These are phyloP conservation scores for Julus scanicus DNA, from an alignment of 2,888 invertebrate genomes.

Conservation along the genomic window DNA sequence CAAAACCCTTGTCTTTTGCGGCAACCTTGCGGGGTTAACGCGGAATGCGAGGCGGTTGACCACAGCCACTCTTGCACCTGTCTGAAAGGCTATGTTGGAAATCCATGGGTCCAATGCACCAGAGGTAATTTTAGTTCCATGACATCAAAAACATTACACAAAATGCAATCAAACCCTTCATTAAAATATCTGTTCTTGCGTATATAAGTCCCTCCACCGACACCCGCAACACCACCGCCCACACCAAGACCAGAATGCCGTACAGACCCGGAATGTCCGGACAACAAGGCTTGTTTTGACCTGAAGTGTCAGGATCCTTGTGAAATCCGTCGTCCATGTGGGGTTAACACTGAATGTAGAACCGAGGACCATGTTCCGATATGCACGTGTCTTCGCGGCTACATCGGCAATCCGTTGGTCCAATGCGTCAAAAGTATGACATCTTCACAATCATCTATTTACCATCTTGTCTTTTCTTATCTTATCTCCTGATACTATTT, in stretches of 20 bases:
- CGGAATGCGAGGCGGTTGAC: conserved; percentile 81
- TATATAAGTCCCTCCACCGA: conserved; percentile 34
- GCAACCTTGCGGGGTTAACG: conserved; percentile 80
- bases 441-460: background rate
- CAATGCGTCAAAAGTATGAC: conserved; percentile 56
- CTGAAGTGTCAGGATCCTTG: conserved; percentile 57
- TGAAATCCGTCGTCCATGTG: conserved; percentile 59
- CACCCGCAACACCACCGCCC: conserved; percentile 25
- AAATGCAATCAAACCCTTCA: conserved; percentile 65
- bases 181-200: background rate
- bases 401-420: conserved; percentile 62
- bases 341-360: conserved; percentile 60
- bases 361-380: conserved; percentile 61
- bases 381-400: conserved; percentile 61
- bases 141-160: conserved; percentile 75
- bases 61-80: conserved; percentile 86
- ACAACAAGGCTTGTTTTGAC: conserved; percentile 56
- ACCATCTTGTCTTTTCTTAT: background rate
- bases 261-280: conserved; percentile 56
- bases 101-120: conserved; percentile 72
- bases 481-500: background rate
- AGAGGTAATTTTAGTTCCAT: conserved; percentile 55
- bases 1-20: conserved; percentile 75
- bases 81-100: conserved; percentile 80
- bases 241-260: conserved; percentile 57